These are phyloP conservation scores for Xiphophorus hellerii DNA, from an alignment of 2,113 vertebrate species.

Conservation along the genomic window DNA sequence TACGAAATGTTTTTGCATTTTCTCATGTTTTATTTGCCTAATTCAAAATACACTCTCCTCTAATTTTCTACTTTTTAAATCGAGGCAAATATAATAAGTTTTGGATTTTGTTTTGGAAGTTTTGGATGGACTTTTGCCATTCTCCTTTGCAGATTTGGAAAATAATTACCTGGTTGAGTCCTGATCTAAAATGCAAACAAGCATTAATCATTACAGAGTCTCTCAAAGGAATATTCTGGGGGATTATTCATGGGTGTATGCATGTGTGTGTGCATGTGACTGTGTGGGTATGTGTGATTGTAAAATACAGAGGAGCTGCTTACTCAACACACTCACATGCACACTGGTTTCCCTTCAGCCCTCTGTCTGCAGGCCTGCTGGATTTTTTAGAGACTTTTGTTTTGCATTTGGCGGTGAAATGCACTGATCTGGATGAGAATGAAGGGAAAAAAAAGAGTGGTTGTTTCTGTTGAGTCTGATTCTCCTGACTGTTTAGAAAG, in stretches of 20 bases:
- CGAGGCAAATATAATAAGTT: background rate
- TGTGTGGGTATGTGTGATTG: constrained; percentile 68
- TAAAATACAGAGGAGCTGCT: constrained; percentile 53
- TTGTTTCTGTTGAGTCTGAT: constrained; percentile 4
- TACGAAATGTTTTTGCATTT: background rate
- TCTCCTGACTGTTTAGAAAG: constrained; percentile 42
- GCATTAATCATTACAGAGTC: constrained; percentile 8
- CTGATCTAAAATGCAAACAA: constrained; percentile 3
- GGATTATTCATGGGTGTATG: constrained; percentile 35
- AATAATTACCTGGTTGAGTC: background rate
- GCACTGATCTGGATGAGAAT: constrained; percentile 6
- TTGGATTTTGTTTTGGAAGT: background rate
- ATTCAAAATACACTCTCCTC: background rate
- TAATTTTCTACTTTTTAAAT: background rate
- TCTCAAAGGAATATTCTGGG: constrained; percentile 13
- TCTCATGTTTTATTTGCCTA: background rate
- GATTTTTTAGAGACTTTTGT: constrained; percentile 35
- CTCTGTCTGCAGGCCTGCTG: constrained; percentile 23
- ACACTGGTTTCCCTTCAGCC: constrained; percentile 29
- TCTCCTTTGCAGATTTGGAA: background rate
- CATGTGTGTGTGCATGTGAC: constrained; percentile 48
- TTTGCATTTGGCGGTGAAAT: constrained; percentile 39
- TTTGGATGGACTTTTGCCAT: background rate
- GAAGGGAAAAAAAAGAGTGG: constrained; percentile 1
- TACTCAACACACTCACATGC: constrained; percentile 41